Conservation (phyloP, 2,888 invertebrate species). For the Mythimna impura region DNA sequence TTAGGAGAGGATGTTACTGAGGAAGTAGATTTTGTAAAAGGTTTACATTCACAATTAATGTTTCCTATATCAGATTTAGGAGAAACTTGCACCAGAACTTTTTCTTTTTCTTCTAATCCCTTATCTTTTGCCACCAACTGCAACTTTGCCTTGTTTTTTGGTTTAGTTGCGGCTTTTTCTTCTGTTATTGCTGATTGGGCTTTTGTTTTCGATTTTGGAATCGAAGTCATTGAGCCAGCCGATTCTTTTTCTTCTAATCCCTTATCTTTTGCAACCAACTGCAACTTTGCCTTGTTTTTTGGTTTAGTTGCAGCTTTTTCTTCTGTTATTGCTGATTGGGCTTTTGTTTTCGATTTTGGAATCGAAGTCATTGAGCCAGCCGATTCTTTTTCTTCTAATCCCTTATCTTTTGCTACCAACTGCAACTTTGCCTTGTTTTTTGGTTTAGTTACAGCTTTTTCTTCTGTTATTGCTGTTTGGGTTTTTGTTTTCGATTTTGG, state of each 20-base stretch:
- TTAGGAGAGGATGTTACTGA: conserved; percentile 32
- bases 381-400: too few species aligned
- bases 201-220: conserved; percentile 13
- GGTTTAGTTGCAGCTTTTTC: neutral
- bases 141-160: conserved; percentile 17
- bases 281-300: conserved; percentile 18
- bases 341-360: conserved; percentile 19
- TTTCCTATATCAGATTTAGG: conserved; percentile 1
- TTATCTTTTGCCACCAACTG: conserved; percentile 16
- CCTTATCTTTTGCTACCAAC: too few species aligned
- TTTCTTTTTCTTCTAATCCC: conserved; percentile 18
- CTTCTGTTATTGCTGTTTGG: neutral
- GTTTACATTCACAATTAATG: conserved; percentile 31
- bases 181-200: conserved; percentile 2
- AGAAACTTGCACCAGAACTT: conserved; percentile 5
- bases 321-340: neutral
- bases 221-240: conserved; percentile 4
- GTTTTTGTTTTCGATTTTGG: conserved; percentile 9
- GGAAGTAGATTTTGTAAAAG: conserved; percentile 23
- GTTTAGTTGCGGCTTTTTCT: neutral
- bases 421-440: too few species aligned
- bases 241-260: conserved; percentile 17
- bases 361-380: neutral
- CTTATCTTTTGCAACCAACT: conserved; percentile 16
- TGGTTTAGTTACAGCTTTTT: neutral